Base-by-base conservation (phyloP, 2,797 vertebrate species). In the Triplophysa yarkandensis region DNA sequence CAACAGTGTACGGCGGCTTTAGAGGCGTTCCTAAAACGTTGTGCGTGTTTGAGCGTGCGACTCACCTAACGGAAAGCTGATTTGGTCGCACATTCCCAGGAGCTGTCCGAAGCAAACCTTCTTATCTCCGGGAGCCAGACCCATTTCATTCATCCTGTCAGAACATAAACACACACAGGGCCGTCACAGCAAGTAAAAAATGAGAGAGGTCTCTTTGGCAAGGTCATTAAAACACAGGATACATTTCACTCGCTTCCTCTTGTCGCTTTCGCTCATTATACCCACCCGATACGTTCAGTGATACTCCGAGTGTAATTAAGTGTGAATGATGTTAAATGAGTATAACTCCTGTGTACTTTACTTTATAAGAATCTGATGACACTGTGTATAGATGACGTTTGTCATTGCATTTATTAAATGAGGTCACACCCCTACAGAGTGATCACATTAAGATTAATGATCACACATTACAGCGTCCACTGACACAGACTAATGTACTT, bases 31-130 rank as follows among this genome's bases (percentile, higher is more conserved):
- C 23, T 54, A 16, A 55, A 21, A 63, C 16, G 19, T 27, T n/a
- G 43, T 27, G 58, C 28, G 58, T 39, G 8, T 74, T 6, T 19
- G 6, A 10, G 27, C 44, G 28, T 30, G 48, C 16, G 21, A 25
- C 89, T 92, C 66, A 95, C 94, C 94, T 55, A 95, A 82, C 0
- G 93, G 92, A 75, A 95, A 95, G 83, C 91, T 94, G 85, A 95
- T 94, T 75, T 94, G 94, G 82, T 95, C 94, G 16, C 94, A 94
- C 93, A 95, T 95, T 83, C 94, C 94, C 78, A 95, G 85, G 36
- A 95, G 87, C 83, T 95, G 94, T 30, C 94, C 94, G 0, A 95
- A 95, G 87, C 80, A 94, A 67, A 95, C 90, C 79, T 91, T 92
- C 81, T 85, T 88, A 61, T 93, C 90, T 0, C 83, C 82, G 0